These are phyloP conservation scores for Rachycentron canadum DNA, from an alignment of 2,797 vertebrate genomes.

Conservation along the genomic window DNA sequence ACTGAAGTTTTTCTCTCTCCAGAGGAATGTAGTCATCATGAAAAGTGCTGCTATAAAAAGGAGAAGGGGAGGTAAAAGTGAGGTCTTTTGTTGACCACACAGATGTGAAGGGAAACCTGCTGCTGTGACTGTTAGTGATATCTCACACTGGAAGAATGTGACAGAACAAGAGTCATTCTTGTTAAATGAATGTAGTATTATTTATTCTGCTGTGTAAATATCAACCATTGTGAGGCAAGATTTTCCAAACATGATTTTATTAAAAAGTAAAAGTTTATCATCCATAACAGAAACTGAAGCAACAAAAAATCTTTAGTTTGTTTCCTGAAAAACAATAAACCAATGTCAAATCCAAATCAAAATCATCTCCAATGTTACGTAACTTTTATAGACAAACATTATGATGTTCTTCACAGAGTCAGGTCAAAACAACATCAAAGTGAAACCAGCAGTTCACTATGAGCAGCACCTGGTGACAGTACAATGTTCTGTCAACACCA, in stretches of 20 bases:
- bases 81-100: not conserved
- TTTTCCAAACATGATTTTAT: not conserved
- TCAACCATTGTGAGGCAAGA: constrained; percentile 1
- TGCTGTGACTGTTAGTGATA: constrained; percentile 19
- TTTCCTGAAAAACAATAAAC: not conserved
- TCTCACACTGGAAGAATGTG: constrained; percentile 16
- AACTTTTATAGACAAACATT: too few species aligned
- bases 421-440: too few species aligned
- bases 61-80: constrained; percentile 9
- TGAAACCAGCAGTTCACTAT: too few species aligned
- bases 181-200: constrained; percentile 16
- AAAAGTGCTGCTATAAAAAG: not conserved
- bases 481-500: too few species aligned
- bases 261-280: not conserved
- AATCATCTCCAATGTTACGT: too few species aligned
- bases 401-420: too few species aligned
- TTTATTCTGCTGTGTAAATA: constrained; percentile 31
- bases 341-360: too few species aligned
- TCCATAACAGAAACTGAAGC: not conserved
- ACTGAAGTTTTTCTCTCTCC: not conserved
- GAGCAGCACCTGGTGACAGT: too few species aligned
- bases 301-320: not conserved
- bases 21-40: not conserved
- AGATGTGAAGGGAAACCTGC: not conserved
- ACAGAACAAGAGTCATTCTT: not conserved